Conservation (phyloP, 2,888 invertebrate genomes). For the Elaeidobius kamerunicus region DNA sequence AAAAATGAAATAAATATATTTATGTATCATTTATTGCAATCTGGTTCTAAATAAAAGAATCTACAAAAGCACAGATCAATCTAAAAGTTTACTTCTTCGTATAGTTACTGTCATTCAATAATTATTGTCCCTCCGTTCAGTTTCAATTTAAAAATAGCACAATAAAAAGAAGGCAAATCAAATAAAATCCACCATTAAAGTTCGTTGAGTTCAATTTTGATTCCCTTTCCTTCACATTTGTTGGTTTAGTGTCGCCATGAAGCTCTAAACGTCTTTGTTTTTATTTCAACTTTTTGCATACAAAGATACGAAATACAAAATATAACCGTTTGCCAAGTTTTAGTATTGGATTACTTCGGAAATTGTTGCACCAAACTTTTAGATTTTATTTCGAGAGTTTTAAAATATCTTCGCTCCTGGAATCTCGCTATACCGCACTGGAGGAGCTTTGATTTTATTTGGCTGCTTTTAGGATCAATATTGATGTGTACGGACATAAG, state of each 20-base stretch:
- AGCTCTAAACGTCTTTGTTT: constrained; percentile 34
- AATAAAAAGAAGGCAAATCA: constrained; percentile 18
- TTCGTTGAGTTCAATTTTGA: constrained; percentile 24
- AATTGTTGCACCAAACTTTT: constrained; percentile 37
- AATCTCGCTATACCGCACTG: constrained; percentile 11
- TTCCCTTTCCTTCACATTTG: constrained; percentile 22
- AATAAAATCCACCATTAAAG: constrained; percentile 25
- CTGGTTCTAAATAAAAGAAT: too few species aligned
- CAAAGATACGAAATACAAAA: constrained; percentile 34
- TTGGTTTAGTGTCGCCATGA: constrained; percentile 28
- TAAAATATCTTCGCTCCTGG: constrained; percentile 16
- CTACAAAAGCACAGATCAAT: too few species aligned
- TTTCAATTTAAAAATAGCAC: neutral
- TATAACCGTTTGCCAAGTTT: constrained; percentile 37
- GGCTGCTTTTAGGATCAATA: constrained; percentile 5
- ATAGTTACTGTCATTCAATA: too few species aligned
- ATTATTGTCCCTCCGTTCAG: neutral
- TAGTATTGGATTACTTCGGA: constrained; percentile 39
- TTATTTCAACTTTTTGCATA: constrained; percentile 36
- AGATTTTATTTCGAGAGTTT: constrained; percentile 35
- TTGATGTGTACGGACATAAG: neutral
- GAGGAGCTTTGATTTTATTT: constrained; percentile 15
- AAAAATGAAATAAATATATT: too few species aligned
- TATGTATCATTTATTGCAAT: too few species aligned
- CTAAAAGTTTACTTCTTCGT: too few species aligned